Evolutionary conservation across 2,888 invertebrate genomes (phyloP).

Genomic region (Epistrophe grossulariae): DNA sequence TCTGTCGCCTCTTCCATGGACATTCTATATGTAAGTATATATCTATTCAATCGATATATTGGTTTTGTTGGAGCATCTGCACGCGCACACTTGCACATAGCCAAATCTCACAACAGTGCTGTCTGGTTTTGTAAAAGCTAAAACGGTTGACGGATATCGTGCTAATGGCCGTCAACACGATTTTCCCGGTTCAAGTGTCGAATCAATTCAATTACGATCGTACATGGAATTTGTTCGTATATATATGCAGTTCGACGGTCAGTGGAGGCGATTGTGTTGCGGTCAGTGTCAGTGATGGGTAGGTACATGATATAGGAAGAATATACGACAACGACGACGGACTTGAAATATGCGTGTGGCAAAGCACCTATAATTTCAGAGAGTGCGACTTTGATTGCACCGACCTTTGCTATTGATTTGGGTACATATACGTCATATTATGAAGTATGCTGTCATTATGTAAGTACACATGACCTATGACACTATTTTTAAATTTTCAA

Average conservation of each 20-base stretch:
- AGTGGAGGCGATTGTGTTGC: constrained; percentile 21
- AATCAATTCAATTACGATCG: constrained; percentile 69
- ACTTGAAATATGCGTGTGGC: constrained; percentile 45
- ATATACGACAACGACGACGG: neutral
- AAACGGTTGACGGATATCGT: constrained; percentile 69
- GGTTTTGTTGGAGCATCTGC: constrained; percentile 25
- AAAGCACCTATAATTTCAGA: constrained; percentile 25
- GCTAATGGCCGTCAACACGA: constrained; percentile 70
- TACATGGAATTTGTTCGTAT: constrained; percentile 62
- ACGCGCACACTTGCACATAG: neutral
- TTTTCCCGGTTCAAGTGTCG: constrained; percentile 73
- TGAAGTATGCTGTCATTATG: constrained; percentile 14
- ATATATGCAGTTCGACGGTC: constrained; percentile 51
- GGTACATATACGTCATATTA: too few species aligned
- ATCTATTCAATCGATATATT: neutral
- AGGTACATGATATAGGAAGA: constrained; percentile 41
- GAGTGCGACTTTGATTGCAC: constrained; percentile 46
- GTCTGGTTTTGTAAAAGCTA: constrained; percentile 33
- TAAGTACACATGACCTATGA: constrained; percentile 55
- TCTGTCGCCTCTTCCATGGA: constrained; percentile 30
- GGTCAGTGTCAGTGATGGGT: constrained; percentile 36
- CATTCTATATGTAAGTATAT: constrained; percentile 31
- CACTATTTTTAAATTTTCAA: constrained; percentile 34
- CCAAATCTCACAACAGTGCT: constrained; percentile 4
- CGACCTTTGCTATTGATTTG: constrained; percentile 1